Evolutionary conservation across 2,113 vertebrate species (phyloP), one percentile per base, ranked within the genome.

Genomic region (Butorides virescens): DNA sequence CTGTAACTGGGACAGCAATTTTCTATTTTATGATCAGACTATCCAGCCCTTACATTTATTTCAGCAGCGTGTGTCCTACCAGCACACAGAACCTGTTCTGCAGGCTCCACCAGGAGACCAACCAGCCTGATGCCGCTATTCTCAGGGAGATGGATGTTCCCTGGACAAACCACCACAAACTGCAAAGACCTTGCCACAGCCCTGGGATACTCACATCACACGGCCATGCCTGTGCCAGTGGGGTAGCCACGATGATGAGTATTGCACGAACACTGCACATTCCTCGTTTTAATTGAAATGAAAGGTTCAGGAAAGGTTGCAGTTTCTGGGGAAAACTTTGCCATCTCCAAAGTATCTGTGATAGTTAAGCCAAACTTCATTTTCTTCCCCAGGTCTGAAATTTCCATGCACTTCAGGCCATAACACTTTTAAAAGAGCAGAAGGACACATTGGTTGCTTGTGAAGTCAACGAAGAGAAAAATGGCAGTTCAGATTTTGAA

Each of bases 381-480:
- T 44, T 47, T 39, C 36, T 19, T 7, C 26, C 32, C 7, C 11
- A 58, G 29, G 71, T 37, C 74, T 83, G 47, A 87, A 87, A 73
- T 93, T 86, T 90, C 50, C 59, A 80, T 44, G 75, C 47, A 83
- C 26, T 93, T 79, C 53, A 91, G 49, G 84, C 44, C 80, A 89
- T 87, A 81, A 58, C 49, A 46, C 27, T 92, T 95, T 59, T 59
- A 68, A 56, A 94, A 74, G 61, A 87, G 61, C 73, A 87, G 80
- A 75, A 94, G 58, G 81, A 93, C 73, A 75, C 30, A 42, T 1
- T 65, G 74, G 87, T 63, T 97, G 84, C 90, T 91, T 72, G 82
- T 90, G 62, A 91, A 97, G 93, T 66, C 39, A 85, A 71, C 84
- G 70, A 95, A 95, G 52, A 91, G 84, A 90, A 94, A 95, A 92